Conservation (phyloP, 37 sponge, comb jelly and placozoan species). For the Oscarella lobularis region DNA sequence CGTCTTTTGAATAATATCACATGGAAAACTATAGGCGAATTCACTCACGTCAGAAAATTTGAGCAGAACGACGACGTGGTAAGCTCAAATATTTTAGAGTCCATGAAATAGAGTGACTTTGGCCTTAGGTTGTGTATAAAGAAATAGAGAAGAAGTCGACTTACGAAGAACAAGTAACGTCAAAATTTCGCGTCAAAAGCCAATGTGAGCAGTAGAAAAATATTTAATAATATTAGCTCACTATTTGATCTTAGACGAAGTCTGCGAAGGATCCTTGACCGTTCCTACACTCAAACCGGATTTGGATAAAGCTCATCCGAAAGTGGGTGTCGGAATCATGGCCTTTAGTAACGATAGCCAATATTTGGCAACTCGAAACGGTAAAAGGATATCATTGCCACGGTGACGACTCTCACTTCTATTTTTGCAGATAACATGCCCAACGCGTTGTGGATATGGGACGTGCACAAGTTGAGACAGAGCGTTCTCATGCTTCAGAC, state of each 20-base stretch:
- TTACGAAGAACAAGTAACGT: too few relatives aligned
- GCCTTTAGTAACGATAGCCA: slow-evolving; percentile 61
- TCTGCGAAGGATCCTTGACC: slow-evolving; percentile 12
- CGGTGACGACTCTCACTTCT: not conserved
- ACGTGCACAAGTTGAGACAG: slow-evolving; percentile 39
- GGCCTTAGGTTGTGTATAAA: too few relatives aligned
- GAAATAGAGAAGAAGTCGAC: too few relatives aligned
- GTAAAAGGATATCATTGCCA: not conserved
- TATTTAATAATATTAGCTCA: too few relatives aligned
- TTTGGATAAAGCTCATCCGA: slow-evolving; percentile 80
- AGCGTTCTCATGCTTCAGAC: slow-evolving; percentile 48
- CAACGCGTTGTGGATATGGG: slow-evolving; percentile 88
- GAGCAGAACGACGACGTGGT: too few relatives aligned
- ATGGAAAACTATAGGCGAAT: slow-evolving; percentile 67
- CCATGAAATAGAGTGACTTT: too few relatives aligned
- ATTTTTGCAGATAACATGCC: slow-evolving; percentile 73
- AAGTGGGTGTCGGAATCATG: slow-evolving; percentile 63
- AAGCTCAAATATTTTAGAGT: too few relatives aligned
- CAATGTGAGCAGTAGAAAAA: too few relatives aligned
- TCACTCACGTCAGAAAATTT: slow-evolving; percentile 41
- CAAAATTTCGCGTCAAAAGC: too few relatives aligned
- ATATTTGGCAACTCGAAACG: slow-evolving; percentile 74
- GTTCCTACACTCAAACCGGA: slow-evolving; percentile 55
- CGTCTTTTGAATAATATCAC: slow-evolving; percentile 64
- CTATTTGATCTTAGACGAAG: not conserved